Base-by-base conservation (phyloP, 1,140 invertebrate species). In the Polypedilum pembai region DNA sequence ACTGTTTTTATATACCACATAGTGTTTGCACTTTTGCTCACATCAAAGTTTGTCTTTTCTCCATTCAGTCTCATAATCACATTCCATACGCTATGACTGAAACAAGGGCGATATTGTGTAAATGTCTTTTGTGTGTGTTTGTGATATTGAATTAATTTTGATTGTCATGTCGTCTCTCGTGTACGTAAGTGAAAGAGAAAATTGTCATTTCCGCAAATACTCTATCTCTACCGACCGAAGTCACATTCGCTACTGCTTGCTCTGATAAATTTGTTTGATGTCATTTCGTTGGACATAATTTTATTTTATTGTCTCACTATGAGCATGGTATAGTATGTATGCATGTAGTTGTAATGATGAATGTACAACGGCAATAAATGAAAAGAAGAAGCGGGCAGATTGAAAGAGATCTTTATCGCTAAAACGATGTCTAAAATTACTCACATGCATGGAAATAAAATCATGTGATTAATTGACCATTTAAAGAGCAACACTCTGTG, bases 141-240 rank as follows among this genome's bases (percentile, higher is more conserved):
- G 65, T 69, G 65, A 69, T 56, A 56, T 69, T 69, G 65, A 69
- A 69, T 69, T 69, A 69, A 69, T 69, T 69, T 69, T 20, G 65
- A 20, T 21, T 69, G 65, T 56, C 45, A 56, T 56, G 45, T 56
- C 45, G 24, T 33, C 24, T 33, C 24, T 33, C n/a, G n/a, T 56
- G 45, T 56, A 56, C 45, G 10, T 56, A 69, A 69, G 20, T 69
- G 65, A 21, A 18, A 69, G 65, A 69, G 65, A 69, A 69, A 69
- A 69, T 69, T 69, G 65, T 69, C 17, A 69, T 21, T 69, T 69
- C 65, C 65, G 65, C 20, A 69, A 69, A 69, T 69, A 33, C 24
- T 33, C 24, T 33, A 56, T 45, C 8, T 56, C 45, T 56, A 56
- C 45, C 45, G 12, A 56, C 12, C 12, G 15, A n/a, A 56, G 24